Conservation (phyloP, 2,113 vertebrate genomes). For the Amphilophus citrinellus region DNA sequence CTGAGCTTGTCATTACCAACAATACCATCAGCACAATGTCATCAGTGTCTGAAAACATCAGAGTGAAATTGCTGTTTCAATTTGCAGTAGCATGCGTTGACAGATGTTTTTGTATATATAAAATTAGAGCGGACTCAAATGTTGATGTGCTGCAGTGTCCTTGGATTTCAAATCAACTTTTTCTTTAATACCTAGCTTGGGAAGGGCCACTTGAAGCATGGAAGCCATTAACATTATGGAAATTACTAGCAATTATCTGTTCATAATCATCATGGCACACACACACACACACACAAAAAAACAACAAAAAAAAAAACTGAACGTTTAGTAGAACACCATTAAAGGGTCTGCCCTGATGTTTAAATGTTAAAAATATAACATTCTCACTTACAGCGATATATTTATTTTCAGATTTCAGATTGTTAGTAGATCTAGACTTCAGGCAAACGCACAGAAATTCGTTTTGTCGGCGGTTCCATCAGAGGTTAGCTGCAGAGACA, state of each 20-base stretch:
- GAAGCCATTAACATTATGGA: slow-evolving; percentile 54
- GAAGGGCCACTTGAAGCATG: slow-evolving; percentile 38
- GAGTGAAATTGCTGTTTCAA: slow-evolving; percentile 59
- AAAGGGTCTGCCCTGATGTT: slow-evolving; percentile 24
- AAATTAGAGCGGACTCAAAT: slow-evolving; percentile 51
- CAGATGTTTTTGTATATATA: slow-evolving; percentile 69
- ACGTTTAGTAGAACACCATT: slow-evolving; percentile 49
- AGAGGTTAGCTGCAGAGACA: slow-evolving; percentile 21
- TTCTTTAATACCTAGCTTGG: slow-evolving; percentile 40
- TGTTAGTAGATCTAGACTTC: slow-evolving; percentile 1
- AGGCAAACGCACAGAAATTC: slow-evolving; percentile 50
- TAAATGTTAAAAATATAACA: slow-evolving; percentile 31
- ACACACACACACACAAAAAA: neutral
- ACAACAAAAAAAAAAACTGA: slow-evolving; percentile 52
- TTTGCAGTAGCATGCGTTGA: slow-evolving; percentile 53
- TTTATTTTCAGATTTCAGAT: slow-evolving; percentile 12
- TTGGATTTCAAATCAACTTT: slow-evolving; percentile 57
- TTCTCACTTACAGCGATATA: neutral
- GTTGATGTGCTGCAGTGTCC: slow-evolving; percentile 51
- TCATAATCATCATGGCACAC: slow-evolving; percentile 62
- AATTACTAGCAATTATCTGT: slow-evolving; percentile 57
- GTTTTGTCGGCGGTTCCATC: slow-evolving; percentile 6
- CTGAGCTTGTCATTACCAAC: slow-evolving; percentile 68
- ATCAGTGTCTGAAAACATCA: slow-evolving; percentile 63
- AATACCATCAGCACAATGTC: slow-evolving; percentile 69